phyloP scores from a whole-genome alignment of 1,140 invertebrate genomes.

The Eriocheir sinensis region DNA sequence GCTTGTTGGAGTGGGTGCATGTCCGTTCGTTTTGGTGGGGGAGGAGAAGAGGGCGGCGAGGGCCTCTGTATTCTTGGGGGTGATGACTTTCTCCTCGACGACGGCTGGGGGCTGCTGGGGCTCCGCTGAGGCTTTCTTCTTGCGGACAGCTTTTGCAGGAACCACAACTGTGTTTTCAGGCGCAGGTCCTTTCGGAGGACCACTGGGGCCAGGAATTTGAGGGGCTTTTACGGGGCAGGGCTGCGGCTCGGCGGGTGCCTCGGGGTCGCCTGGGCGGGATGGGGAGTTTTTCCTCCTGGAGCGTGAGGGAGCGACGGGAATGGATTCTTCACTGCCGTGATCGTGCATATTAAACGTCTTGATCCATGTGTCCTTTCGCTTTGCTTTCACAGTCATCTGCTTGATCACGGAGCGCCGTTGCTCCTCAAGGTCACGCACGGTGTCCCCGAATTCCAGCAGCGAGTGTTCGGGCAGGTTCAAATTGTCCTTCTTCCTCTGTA shows the following conservation, averaged over 20 bases:
- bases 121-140: not conserved
- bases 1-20: not conserved
- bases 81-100: conserved; percentile 42
- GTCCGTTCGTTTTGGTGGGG: not conserved
- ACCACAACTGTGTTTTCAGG: not conserved
- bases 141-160: conserved; percentile 8
- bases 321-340: conserved; percentile 41
- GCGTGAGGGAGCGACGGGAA: conserved; percentile 70
- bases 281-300: conserved; percentile 64
- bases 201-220: not conserved
- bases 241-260: not conserved
- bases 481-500: conserved; percentile 76
- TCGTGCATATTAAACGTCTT: conserved; percentile 74
- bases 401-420: conserved; percentile 79
- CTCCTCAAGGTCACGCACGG: conserved; percentile 79
- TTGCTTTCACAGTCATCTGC: conserved; percentile 80
- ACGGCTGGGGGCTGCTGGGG: not conserved
- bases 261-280: not conserved
- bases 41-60: conserved; percentile 39
- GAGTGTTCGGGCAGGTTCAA: conserved; percentile 79
- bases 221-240: not conserved
- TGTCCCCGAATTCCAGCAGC: conserved; percentile 80
- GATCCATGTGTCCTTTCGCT: conserved; percentile 80
- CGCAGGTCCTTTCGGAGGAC: not conserved
- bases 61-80: conserved; percentile 61